Conservation (phyloP, 2,888 invertebrate species). For the Scaptomyza cyrtandrae region DNA sequence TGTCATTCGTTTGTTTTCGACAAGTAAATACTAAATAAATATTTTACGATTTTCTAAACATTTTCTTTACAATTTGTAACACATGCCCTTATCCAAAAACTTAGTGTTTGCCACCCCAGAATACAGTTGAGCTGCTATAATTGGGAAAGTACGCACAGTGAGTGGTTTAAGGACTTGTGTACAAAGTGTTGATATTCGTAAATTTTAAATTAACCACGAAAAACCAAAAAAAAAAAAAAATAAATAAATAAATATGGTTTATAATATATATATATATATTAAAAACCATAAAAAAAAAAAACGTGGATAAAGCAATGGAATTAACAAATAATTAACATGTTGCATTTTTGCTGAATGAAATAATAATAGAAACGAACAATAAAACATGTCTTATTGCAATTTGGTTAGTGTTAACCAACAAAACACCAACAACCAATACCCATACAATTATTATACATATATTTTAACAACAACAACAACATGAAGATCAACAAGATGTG, state of each 20-base stretch:
- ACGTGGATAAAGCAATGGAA: slow-evolving; percentile 64
- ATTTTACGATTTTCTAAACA: slow-evolving; percentile 57
- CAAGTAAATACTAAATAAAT: slow-evolving; percentile 34
- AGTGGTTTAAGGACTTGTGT: slow-evolving; percentile 32
- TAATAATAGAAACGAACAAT: slow-evolving; percentile 41
- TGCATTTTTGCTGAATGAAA: slow-evolving; percentile 71
- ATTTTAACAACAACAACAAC: slow-evolving; percentile 62
- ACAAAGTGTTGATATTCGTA: slow-evolving; percentile 61
- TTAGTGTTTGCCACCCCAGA: slow-evolving; percentile 5
- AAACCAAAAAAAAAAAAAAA: slow-evolving; percentile 23
- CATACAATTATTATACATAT: slow-evolving; percentile 55
- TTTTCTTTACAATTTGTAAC: slow-evolving; percentile 36
- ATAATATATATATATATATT: slow-evolving; percentile 1
- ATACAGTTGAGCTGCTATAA: slow-evolving; percentile 67
- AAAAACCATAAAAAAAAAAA: slow-evolving; percentile 25
- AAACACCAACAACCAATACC: slow-evolving; percentile 45
- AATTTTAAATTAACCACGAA: slow-evolving; percentile 56
- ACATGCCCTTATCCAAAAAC: slow-evolving; percentile 17
- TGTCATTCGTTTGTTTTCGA: slow-evolving; percentile 45
- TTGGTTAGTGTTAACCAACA: slow-evolving; percentile 69
- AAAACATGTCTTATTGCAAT: slow-evolving; percentile 57
- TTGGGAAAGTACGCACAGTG: slow-evolving; percentile 1
- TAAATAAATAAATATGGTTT: no score
- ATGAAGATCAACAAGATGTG: slow-evolving; percentile 67
- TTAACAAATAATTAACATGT: slow-evolving; percentile 76